Percentiles rank a stretch among this genome's conserved stretches.
phyloP scores from a whole-genome alignment of 35 echinoderm and acorn worm genomes.

The Strongylocentrotus purpuratus region DNA sequence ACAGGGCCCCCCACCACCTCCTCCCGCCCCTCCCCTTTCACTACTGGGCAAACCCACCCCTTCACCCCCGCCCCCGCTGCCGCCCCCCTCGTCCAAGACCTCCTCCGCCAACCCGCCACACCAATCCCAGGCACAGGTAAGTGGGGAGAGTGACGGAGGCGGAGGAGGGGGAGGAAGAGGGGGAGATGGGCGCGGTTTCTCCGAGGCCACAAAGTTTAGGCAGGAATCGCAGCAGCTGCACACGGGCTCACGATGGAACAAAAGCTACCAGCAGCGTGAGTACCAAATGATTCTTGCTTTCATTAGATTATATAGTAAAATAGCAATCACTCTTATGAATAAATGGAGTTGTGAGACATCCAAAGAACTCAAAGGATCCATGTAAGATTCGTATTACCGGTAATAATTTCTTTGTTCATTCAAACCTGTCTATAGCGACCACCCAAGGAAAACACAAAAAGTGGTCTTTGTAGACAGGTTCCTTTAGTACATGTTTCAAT shows the following conservation, averaged over 20 bases:
- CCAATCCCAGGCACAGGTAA: constrained; percentile 35
- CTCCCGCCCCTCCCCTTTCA: not conserved
- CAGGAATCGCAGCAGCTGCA: constrained; percentile 3
- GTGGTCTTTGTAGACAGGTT: too few relatives aligned
- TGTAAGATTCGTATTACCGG: too few relatives aligned
- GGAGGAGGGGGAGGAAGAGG: constrained; percentile 26
- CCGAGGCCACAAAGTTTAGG: not conserved
- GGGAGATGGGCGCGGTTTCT: not conserved
- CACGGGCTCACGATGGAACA: constrained; percentile 22
- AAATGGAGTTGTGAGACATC: too few relatives aligned
- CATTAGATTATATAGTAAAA: not conserved
- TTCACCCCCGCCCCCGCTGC: constrained; percentile 20
- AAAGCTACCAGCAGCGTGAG: constrained; percentile 11
- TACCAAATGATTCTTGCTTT: not conserved
- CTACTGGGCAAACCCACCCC: not conserved
- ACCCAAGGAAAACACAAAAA: too few relatives aligned
- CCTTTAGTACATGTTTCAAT: too few relatives aligned
- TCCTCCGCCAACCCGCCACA: not conserved
- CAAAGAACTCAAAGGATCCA: too few relatives aligned
- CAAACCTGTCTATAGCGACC: too few relatives aligned
- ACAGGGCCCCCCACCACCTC: constrained; percentile 11
- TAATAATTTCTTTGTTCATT: too few relatives aligned
- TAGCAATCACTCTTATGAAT: too few relatives aligned
- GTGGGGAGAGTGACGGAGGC: constrained; percentile 18
- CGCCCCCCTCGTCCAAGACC: not conserved